Percentiles rank a stretch among this genome's conserved stretches.
phyloP scores from a whole-genome alignment of 2,888 invertebrate genomes.

The Schizotus pectinicornis region DNA sequence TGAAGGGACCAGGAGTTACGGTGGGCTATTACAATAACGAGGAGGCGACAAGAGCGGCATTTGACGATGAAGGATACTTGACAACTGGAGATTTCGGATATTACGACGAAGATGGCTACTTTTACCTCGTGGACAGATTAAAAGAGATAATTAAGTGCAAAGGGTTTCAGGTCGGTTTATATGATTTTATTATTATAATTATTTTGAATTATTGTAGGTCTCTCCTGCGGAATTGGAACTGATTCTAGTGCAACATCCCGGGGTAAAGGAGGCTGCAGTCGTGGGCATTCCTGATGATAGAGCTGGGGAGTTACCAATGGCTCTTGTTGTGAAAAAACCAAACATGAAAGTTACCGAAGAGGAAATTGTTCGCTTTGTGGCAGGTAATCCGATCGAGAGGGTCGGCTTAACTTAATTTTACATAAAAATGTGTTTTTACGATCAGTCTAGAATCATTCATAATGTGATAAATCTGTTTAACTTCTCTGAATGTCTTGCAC shows the following conservation, averaged over 20 bases:
- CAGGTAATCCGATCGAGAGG: too few species aligned
- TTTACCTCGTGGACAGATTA: slow-evolving; percentile 82
- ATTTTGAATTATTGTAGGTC: background rate
- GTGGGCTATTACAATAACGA: slow-evolving; percentile 79
- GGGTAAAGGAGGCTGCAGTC: slow-evolving; percentile 80
- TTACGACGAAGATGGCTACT: slow-evolving; percentile 76
- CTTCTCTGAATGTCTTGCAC: too few species aligned
- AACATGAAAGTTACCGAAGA: slow-evolving; percentile 41
- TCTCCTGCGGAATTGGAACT: slow-evolving; percentile 89
- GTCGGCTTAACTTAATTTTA: too few species aligned
- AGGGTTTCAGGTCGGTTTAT: slow-evolving; percentile 70
- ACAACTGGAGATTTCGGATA: slow-evolving; percentile 84
- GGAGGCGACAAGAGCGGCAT: slow-evolving; percentile 66
- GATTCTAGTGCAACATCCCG: slow-evolving; percentile 72
- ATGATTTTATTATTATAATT: background rate
- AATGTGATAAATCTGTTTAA: too few species aligned
- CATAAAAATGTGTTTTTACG: too few species aligned
- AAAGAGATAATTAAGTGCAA: slow-evolving; percentile 93
- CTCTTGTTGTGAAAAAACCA: slow-evolving; percentile 73
- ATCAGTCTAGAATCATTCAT: too few species aligned
- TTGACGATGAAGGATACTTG: slow-evolving; percentile 78
- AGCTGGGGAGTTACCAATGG: slow-evolving; percentile 78
- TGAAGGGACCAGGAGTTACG: slow-evolving; percentile 67
- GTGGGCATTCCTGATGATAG: slow-evolving; percentile 74
- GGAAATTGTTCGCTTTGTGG: too few species aligned